phyloP scores from a whole-genome alignment of 2,113 vertebrate genomes.

The Danionella cerebrum region DNA sequence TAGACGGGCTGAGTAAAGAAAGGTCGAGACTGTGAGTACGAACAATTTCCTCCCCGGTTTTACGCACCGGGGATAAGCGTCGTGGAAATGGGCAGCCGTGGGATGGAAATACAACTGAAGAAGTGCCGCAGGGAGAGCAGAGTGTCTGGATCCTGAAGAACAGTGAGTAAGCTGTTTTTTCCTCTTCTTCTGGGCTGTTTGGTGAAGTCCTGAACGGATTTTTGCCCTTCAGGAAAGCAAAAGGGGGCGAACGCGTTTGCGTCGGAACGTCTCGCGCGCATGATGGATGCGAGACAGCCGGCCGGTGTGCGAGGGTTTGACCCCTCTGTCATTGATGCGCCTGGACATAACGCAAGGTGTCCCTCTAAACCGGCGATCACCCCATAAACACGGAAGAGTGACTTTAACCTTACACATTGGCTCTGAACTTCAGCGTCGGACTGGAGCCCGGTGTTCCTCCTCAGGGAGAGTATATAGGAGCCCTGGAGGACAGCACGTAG shows the following conservation, averaged over 20 bases:
- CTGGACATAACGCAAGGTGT: constrained; percentile 34
- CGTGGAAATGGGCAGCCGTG: constrained; percentile 52
- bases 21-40: constrained; percentile 52
- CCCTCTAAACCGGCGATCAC: constrained; percentile 18
- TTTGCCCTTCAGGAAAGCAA: constrained; percentile 58
- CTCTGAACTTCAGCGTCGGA: constrained; percentile 9
- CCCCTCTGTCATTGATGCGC: constrained; percentile 73
- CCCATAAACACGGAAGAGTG: constrained; percentile 8
- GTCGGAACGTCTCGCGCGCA: constrained; percentile 7
- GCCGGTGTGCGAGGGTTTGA: constrained; percentile 58
- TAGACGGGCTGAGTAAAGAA: constrained; percentile 58
- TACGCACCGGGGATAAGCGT: constrained; percentile 33
- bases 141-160: constrained; percentile 50
- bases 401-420: background rate
- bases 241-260: constrained; percentile 1
- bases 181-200: constrained; percentile 17
- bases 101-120: constrained; percentile 56
- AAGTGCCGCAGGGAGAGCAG: constrained; percentile 49
- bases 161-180: constrained; percentile 50
- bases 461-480: background rate
- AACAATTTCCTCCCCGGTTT: constrained; percentile 19
- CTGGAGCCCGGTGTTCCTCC: background rate
- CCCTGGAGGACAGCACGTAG: constrained; percentile 1
- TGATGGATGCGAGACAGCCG: constrained; percentile 41
- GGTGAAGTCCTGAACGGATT: constrained; percentile 43